Evolutionary conservation across 1,140 invertebrate genomes (phyloP).

Genomic region (Arion vulgaris): DNA sequence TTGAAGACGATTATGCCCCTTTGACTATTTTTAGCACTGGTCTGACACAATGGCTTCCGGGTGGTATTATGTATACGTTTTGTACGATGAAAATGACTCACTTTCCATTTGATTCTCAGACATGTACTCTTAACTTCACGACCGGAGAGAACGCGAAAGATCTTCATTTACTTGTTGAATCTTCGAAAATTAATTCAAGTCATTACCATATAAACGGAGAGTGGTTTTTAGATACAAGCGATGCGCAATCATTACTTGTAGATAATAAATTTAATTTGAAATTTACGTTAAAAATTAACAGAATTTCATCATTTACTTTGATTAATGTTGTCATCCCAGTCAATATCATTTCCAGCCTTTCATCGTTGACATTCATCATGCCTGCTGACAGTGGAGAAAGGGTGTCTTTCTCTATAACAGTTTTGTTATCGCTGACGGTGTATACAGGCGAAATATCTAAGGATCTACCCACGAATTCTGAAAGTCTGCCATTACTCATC

Average conservation of each 20-base stretch:
- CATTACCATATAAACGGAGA: not conserved
- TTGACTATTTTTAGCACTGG: conserved; percentile 6
- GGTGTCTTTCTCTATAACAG: conserved; percentile 75
- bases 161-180: not conserved
- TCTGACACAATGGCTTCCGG: not conserved
- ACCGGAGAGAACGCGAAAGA: not conserved
- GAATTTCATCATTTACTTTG: conserved; percentile 68
- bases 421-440: conserved; percentile 76
- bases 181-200: not conserved
- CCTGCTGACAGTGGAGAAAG: conserved; percentile 77
- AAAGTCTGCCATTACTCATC: conserved; percentile 15
- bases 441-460: conserved; percentile 76
- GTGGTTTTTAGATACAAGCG: not conserved
- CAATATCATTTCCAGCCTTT: conserved; percentile 75
- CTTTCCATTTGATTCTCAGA: conserved; percentile 22
- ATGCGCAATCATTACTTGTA: not conserved
- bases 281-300: not conserved
- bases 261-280: not conserved
- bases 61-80: not conserved
- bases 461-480: conserved; percentile 75
- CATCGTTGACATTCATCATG: conserved; percentile 76
- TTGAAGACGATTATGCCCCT: conserved; percentile 10
- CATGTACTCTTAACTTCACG: not conserved
- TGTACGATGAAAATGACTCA: conserved; percentile 5
- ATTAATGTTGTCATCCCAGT: conserved; percentile 77